A percentile compares a stretch with the other conserved stretches of the same genome.
Evolutionary conservation across 2,797 vertebrate genomes (phyloP).

Genomic region (Tolypeutes matacus): DNA sequence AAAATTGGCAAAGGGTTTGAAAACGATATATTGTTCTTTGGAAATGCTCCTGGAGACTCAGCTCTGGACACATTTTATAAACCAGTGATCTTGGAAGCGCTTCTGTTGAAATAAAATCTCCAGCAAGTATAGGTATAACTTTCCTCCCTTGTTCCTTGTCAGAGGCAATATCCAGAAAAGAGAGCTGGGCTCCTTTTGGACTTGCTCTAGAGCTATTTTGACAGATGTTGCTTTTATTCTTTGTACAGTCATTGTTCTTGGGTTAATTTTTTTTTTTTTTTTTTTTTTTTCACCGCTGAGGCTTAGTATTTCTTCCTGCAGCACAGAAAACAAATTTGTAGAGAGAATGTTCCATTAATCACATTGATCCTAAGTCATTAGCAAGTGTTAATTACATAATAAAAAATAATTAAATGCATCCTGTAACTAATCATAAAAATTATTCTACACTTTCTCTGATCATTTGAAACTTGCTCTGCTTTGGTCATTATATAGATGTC

Average conservation of each 20-base stretch:
- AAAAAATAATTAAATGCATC: conserved; percentile 49
- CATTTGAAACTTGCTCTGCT: conserved; percentile 57
- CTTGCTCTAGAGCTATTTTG: conserved; percentile 59
- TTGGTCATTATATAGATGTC: conserved; percentile 39
- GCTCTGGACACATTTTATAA: conserved; percentile 65
- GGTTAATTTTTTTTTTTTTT: conserved; percentile 74
- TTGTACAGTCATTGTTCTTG: conserved; percentile 49
- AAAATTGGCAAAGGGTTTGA: conserved; percentile 55
- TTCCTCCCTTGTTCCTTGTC: conserved; percentile 2
- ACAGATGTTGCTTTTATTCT: conserved; percentile 62
- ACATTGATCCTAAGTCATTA: conserved; percentile 82
- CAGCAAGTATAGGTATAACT: neutral
- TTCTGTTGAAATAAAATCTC: conserved; percentile 64
- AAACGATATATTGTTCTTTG: conserved; percentile 32
- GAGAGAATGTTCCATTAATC: conserved; percentile 82
- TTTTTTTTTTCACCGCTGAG: conserved; percentile 62
- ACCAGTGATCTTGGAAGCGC: conserved; percentile 65
- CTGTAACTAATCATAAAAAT: conserved; percentile 41
- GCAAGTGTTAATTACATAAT: conserved; percentile 81
- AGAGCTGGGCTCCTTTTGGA: neutral
- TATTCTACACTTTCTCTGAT: conserved; percentile 9
- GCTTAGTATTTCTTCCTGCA: conserved; percentile 59
- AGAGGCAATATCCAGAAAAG: conserved; percentile 22
- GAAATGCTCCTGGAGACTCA: conserved; percentile 47
- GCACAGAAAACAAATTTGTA: conserved; percentile 79